Conservation (phyloP, 2,888 invertebrate genomes). For the Anthophora plumipes region DNA sequence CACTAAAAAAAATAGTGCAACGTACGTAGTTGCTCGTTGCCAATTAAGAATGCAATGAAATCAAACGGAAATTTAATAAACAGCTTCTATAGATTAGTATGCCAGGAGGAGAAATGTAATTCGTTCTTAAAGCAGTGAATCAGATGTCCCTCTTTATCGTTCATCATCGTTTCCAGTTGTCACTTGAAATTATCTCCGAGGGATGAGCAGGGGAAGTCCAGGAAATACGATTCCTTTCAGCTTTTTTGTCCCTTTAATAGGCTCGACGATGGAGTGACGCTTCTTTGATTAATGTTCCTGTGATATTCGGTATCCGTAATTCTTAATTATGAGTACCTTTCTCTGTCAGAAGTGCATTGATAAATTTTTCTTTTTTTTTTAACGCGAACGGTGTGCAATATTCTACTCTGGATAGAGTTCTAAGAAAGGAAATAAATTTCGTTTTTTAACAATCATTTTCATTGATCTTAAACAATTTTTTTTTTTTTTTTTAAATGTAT, state of each 20-base stretch:
- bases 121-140: neutral
- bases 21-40: neutral
- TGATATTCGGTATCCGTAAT: neutral
- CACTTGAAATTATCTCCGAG: conserved; percentile 58
- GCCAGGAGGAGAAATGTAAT: conserved; percentile 26
- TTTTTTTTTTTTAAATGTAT: too few relatives aligned
- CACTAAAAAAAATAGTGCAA: too few relatives aligned
- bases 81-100: conserved; percentile 49
- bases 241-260: neutral
- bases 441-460: too few relatives aligned
- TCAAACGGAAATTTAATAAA: conserved; percentile 46
- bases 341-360: too few relatives aligned
- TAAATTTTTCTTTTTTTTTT: too few relatives aligned
- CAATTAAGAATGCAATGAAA: neutral
- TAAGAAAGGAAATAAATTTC: too few relatives aligned
- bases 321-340: neutral
- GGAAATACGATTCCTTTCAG: conserved; percentile 1
- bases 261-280: neutral
- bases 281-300: neutral
- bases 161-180: conserved; percentile 56
- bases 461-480: neutral
- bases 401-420: too few relatives aligned
- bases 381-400: too few relatives aligned
- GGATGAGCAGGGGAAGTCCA: conserved; percentile 43
- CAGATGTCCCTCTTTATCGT: conserved; percentile 42